Percentiles rank a stretch among this genome's conserved stretches.
These are phyloP conservation scores for Heliornis fulica DNA, from an alignment of 2,113 vertebrate genomes.

Conservation along the genomic window DNA sequence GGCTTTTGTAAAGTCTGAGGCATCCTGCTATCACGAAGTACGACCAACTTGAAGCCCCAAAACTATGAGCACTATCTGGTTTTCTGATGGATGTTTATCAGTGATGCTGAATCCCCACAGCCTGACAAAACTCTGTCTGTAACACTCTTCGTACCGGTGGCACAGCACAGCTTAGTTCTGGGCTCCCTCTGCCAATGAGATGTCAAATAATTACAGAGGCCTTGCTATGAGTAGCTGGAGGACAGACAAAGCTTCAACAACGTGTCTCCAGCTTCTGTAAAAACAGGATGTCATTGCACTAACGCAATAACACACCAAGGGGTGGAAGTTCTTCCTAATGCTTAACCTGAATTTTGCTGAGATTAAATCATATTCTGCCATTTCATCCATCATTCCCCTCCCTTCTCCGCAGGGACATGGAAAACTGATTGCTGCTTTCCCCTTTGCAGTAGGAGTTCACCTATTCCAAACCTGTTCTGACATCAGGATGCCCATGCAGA, in stretches of 20 bases:
- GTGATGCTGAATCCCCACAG: background rate
- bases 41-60: background rate
- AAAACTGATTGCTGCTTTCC: background rate
- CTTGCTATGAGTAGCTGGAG: background rate
- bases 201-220: background rate
- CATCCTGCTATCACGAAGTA: background rate
- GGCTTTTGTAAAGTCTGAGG: background rate
- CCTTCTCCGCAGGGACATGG: background rate
- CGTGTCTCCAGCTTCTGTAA: background rate
- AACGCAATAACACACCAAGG: background rate
- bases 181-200: background rate
- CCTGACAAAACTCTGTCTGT: background rate
- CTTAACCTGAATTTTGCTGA: background rate
- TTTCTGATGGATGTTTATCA: background rate
- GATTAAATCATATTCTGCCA: background rate
- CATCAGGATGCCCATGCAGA: background rate
- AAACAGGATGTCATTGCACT: background rate
- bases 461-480: background rate
- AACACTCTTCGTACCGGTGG: background rate
- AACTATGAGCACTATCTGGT: background rate
- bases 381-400: background rate
- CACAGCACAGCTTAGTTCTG: background rate
- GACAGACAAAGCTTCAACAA: background rate
- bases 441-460: background rate
- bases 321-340: background rate